Evolutionary conservation across 1,140 invertebrate genomes (phyloP).

Genomic region (Paraescarpia echinospica): DNA sequence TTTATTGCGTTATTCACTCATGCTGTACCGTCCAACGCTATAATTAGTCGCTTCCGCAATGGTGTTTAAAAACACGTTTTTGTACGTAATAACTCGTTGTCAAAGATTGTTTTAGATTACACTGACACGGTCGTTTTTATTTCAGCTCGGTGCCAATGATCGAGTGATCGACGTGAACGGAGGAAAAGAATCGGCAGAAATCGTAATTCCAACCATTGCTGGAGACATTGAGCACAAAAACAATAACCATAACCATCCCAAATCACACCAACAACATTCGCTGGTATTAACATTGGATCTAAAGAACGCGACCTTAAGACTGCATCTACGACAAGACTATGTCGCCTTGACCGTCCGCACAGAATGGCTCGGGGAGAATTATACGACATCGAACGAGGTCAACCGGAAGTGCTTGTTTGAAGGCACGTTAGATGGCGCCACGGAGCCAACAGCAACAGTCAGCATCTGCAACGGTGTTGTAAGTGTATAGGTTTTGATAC

Average conservation of each 20-base stretch:
- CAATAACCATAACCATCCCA: not conserved
- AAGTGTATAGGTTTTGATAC: not conserved
- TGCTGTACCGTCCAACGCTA: not conserved
- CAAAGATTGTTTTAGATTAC: not conserved
- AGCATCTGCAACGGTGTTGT: not conserved
- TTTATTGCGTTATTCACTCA: not conserved
- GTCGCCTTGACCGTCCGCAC: not conserved
- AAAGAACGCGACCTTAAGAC: not conserved
- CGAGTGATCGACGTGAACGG: not conserved
- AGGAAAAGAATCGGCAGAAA: not conserved
- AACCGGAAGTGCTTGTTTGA: not conserved
- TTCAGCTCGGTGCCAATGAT: not conserved
- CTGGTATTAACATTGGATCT: not conserved
- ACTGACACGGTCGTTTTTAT: not conserved
- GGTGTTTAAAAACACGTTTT: too few species aligned
- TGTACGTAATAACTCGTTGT: not conserved
- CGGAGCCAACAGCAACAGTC: not conserved
- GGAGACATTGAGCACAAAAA: not conserved
- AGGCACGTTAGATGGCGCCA: not conserved
- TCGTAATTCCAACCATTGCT: not conserved
- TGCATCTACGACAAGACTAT: not conserved
- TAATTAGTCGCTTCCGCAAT: too few species aligned
- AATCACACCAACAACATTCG: not conserved
- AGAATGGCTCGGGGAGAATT: not conserved
- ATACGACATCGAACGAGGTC: not conserved